Evolutionary conservation across 2,113 vertebrate genomes (phyloP), one percentile per base, ranked within the genome.

Genomic region (Ctenodactylus gundi): DNA sequence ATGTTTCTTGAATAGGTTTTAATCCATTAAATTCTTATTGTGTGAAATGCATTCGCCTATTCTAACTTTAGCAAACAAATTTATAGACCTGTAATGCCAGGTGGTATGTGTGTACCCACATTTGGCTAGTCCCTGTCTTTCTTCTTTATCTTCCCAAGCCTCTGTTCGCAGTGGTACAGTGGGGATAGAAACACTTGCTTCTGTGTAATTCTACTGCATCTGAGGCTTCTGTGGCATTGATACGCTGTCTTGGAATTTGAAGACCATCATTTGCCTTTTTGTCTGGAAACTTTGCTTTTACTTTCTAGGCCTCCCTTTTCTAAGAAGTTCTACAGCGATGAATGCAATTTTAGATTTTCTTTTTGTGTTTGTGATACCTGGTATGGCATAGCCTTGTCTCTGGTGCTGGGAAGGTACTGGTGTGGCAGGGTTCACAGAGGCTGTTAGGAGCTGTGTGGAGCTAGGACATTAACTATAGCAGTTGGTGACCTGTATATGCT

Each of bases 101-200:
- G n/a, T 25, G 1, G 44, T 29, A n/a, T n/a, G n/a, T n/a, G n/a
- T n/a, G n/a, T 20, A 1, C 34, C 39, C 9, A 2, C 5, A 1
- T 4, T 14, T 20, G 9, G 12, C 21, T 27, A 2, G 1, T 29
- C 6, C 15, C 31, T 23, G 14, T 20, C 39, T 31, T 8, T 13
- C 60, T 27, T 25, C 1, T 2, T 12, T 7, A 1, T 53, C 57
- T 23, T 57, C 21, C 25, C 1, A 0, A 27, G 12, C 4, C 34
- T 6, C 9, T 7, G 1, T 44, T 6, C 1, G 67, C 27, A 1
- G 4, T 18, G 67, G 60, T 15, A 25, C 46, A 25, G 39, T 4
- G 2, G 0, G 21, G 15, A 2, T 14, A 1, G 8, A 4, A 1
- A 29, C 3, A 0, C 18, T n/a, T n/a, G n/a, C n/a, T n/a, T n/a